Evolutionary conservation across 2,888 invertebrate genomes (phyloP), one percentile per base, ranked within the genome.

Genomic region (Machimus atricapillus): DNA sequence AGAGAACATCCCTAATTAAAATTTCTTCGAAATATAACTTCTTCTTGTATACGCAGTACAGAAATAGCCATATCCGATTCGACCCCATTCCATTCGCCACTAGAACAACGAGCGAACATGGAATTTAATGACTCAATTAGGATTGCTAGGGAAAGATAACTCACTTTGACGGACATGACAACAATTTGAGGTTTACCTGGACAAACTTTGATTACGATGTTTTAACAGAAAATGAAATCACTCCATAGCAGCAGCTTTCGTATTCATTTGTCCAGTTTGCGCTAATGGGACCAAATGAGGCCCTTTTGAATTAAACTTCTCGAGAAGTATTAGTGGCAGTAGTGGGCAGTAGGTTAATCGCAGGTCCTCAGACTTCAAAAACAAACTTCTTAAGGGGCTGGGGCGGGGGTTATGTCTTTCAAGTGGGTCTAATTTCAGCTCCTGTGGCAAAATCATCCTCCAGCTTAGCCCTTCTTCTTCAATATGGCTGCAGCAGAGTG

Each of bases 101-200:
- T 40, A 16, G 40, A 66, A 66, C 66, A 37, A 23, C 27, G 40
- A 27, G 9, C 40, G 5, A 66, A 66, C 66, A 66, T 83, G 66
- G 82, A 83, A 23, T 83, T 83, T 83, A 83, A 83, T 83, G 66
- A 40, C n/a, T 58, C 82, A 58, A 82, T 83, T 83, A 83, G 82
- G 82, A 83, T 83, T 23, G 23, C 66, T 19, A 7, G 5, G 14
- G 40, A 37, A 12, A 66, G 82, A 83, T 66, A 83, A 83, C 23
- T 66, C 37, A 40, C 66, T 12, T 83, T 40, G 66, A 66, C 40
- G 82, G 82, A 83, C 82, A 83, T 83, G 66, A 83, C 58, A 82
- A 83, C 82, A 83, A 23, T 40, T 66, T 83, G 82, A 66, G 82
- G 82, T 66, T 79, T 23, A 66, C 66, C 82, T 83, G 82, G 66